Evolutionary conservation across 2,113 vertebrate species (phyloP), one percentile per base, ranked within the genome.

Genomic region (Glareola pratincola): DNA sequence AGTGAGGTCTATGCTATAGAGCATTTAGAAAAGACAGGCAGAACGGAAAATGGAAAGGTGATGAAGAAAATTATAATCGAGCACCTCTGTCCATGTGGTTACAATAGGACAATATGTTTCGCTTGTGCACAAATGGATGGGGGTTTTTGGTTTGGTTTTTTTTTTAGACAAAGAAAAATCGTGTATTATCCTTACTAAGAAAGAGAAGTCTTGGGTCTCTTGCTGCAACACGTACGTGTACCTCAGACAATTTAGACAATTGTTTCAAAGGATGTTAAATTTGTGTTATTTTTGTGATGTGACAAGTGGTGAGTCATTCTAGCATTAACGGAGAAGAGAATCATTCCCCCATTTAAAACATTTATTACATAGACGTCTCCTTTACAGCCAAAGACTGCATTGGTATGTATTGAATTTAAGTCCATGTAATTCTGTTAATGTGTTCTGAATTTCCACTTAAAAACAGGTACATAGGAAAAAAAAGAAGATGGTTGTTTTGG

Each of bases 401-500:
- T 59, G 62, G 21, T 15, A 39, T 39, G 5, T 20, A 67, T 11
- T 50, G 26, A 62, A 62, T 69, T 51, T 50, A 63, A 79, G 14
- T 37, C 19, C 20, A 4, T 30, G 5, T 12, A 56, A 22, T 73
- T 89, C 32, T 32, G 6, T 23, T 67, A 50, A 32, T 4, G 54
- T 12, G 29, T 57, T 51, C 23, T 81, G 14, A 8, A 57, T 12
- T 43, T 90, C 14, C 19, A 59, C 34, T 75, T 67, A 78, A 62
- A 73, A 77, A 12, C 4, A 60, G 8, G 2, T 50, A 53, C 8
- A 15, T 8, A 27, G 7, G 4, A 47, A 47, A 47, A 41, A 50
- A 41, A 39, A 4, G 2, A 41, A 37, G 9, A 10, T 13, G 1
- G 10, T 4, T 37, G 2, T 8, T 63, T 85, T 22, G 3, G 4